These are phyloP conservation scores for Tetragonula clypearis DNA, from an alignment of 1,140 invertebrate genomes.

Conservation along the genomic window DNA sequence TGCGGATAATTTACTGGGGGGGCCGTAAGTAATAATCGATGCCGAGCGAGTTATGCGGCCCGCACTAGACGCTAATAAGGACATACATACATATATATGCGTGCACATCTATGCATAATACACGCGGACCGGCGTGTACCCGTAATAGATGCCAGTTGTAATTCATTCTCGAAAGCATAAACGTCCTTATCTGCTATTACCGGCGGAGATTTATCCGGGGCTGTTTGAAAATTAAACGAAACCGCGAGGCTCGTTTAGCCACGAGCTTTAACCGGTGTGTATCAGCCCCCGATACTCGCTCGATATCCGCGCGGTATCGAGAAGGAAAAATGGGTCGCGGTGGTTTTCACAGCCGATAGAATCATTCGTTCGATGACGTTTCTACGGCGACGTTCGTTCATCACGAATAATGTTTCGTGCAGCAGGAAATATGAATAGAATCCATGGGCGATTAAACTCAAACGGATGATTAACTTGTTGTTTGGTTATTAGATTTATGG, in stretches of 20 bases:
- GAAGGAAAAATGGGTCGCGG: not conserved
- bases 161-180: conserved; percentile 53
- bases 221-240: conserved; percentile 37
- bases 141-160: conserved; percentile 64
- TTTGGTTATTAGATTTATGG: too few relatives aligned
- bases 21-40: conserved; percentile 70
- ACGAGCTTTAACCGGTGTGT: not conserved
- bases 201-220: conserved; percentile 46
- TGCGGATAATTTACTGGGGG: conserved; percentile 64
- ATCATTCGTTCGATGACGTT: not conserved
- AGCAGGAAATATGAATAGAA: too few relatives aligned
- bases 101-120: conserved; percentile 41
- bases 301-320: not conserved
- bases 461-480: too few relatives aligned
- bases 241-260: not conserved
- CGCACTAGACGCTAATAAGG: conserved; percentile 66
- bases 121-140: conserved; percentile 1
- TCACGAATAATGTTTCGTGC: too few relatives aligned
- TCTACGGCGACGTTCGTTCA: too few relatives aligned
- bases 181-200: conserved; percentile 52
- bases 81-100: conserved; percentile 37
- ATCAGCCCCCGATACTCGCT: not conserved
- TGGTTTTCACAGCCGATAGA: too few relatives aligned
- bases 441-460: too few relatives aligned
- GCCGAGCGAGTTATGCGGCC: conserved; percentile 52